Base-by-base conservation (phyloP, 2,113 vertebrate genomes). In the Seriola rivoliana region DNA sequence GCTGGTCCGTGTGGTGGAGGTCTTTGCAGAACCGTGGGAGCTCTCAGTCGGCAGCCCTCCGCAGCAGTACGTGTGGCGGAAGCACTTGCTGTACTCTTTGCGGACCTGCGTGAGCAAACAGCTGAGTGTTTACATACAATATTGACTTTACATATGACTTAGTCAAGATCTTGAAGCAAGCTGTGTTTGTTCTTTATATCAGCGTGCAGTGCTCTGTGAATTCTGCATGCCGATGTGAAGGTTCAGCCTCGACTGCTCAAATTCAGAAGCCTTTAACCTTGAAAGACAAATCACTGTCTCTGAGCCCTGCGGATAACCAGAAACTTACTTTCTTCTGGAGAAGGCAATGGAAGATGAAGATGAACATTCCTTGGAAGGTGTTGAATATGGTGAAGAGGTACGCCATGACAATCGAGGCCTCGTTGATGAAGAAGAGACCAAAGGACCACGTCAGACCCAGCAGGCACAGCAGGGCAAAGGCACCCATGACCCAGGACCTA, bases 301-400 rank as follows among this genome's bases (percentile, higher is more conserved):
- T 73, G 8, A 57, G 25, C 11, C 0, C 21, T 46, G 73, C 0
- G 2, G 23, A 50, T 0, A 16, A 10, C 1, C 11, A 19, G 2
- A 40, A 17, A 71, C 97, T 96, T 95, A 99, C 98, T 95, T 99
- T 99, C 94, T 99, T 99, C 94, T 99, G 98, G 79, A 99, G 97
- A 50, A 98, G 96, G 91, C 98, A 99, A 87, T 99, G 97, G 91
- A 99, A 99, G 95, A 99, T 97, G 94, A 99, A 99, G 96, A 99
- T 98, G 93, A 99, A 99, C 97, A 98, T 96, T 93, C 98, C 98
- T 94, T 99, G 98, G 93, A 99, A 98, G 89, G 97, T 95, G 94
- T 99, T 99, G 95, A 98, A 99, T 91, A 99, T 97, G 89, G 98
- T 99, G 95, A 99, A 99, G 90, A 99, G 98, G 91, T 99, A 99